phyloP scores from a whole-genome alignment of 2,113 vertebrate genomes.

The Notothenia rossii region DNA sequence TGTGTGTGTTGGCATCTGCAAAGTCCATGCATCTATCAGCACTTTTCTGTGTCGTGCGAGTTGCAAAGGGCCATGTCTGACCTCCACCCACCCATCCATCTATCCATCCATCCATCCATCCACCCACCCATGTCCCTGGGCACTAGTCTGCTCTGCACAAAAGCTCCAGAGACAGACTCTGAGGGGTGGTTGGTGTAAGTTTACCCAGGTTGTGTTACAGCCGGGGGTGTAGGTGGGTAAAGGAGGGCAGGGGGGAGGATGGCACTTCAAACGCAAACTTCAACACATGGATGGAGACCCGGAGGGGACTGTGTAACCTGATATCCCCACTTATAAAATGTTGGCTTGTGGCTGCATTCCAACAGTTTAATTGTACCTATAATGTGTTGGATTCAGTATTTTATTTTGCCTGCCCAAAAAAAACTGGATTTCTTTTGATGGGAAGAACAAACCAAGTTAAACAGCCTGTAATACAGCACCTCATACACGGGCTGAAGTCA shows the following conservation, averaged over 20 bases:
- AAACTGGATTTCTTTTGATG: no score
- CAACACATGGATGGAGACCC: conserved; percentile 32
- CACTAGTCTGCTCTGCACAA: conserved; percentile 50
- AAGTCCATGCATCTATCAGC: conserved; percentile 36
- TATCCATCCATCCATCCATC: conserved; percentile 35
- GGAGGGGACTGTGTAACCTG: conserved; percentile 46
- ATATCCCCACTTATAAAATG: conserved; percentile 23
- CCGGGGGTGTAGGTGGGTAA: conserved; percentile 50
- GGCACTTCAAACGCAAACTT: conserved; percentile 68
- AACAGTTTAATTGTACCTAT: no score
- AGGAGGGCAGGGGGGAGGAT: conserved; percentile 36
- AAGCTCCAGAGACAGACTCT: conserved; percentile 54
- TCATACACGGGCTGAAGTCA: no score
- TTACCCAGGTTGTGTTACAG: conserved; percentile 69
- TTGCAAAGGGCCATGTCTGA: conserved; percentile 34
- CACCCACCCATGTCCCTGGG: conserved; percentile 45
- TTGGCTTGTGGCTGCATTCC: no score
- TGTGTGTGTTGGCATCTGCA: neutral
- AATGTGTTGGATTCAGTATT: no score
- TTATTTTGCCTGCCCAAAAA: no score
- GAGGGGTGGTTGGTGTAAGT: conserved; percentile 49
- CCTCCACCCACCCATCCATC: conserved; percentile 16
- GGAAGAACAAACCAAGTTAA: no score
- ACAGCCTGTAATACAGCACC: no score
- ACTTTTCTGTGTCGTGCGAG: conserved; percentile 32